phyloP scores from a whole-genome alignment of 2,888 invertebrate genomes.

The Parnassius glacialis region DNA sequence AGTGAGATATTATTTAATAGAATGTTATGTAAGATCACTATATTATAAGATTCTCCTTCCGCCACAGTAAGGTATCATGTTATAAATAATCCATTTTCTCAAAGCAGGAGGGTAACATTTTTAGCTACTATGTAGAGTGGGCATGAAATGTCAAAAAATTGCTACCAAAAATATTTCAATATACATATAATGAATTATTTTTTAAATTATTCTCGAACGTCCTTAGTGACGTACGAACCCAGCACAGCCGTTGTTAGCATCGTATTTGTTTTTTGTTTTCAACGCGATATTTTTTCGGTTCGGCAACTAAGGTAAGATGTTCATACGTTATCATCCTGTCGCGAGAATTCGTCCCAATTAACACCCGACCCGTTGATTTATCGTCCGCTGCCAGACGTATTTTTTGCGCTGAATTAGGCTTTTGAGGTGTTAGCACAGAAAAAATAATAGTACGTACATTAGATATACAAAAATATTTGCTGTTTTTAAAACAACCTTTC shows the following conservation, averaged over 20 bases:
- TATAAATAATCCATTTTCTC: too few relatives aligned
- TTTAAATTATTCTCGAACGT: constrained; percentile 16
- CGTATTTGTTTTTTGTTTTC: constrained; percentile 27
- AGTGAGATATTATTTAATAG: too few relatives aligned
- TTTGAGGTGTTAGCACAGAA: constrained; percentile 51
- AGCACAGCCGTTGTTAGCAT: constrained; percentile 18
- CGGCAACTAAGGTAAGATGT: constrained; percentile 18
- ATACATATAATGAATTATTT: neutral
- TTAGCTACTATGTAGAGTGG: too few relatives aligned
- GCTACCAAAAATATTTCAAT: neutral
- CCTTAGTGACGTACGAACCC: constrained; percentile 10
- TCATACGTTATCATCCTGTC: constrained; percentile 52
- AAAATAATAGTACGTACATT: constrained; percentile 29
- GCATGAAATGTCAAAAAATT: too few relatives aligned
- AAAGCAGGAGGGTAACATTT: too few relatives aligned
- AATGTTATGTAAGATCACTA: too few relatives aligned
- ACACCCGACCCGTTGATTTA: constrained; percentile 71
- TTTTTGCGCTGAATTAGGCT: constrained; percentile 63
- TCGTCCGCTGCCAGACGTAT: constrained; percentile 53
- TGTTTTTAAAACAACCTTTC: too few relatives aligned
- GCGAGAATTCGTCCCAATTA: constrained; percentile 75
- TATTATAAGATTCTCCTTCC: too few relatives aligned
- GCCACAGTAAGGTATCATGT: too few relatives aligned
- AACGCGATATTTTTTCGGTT: constrained; percentile 28
- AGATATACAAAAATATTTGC: too few relatives aligned